Conservation (phyloP, 1,140 invertebrate species). For the Aphelenchoides fujianensis region DNA sequence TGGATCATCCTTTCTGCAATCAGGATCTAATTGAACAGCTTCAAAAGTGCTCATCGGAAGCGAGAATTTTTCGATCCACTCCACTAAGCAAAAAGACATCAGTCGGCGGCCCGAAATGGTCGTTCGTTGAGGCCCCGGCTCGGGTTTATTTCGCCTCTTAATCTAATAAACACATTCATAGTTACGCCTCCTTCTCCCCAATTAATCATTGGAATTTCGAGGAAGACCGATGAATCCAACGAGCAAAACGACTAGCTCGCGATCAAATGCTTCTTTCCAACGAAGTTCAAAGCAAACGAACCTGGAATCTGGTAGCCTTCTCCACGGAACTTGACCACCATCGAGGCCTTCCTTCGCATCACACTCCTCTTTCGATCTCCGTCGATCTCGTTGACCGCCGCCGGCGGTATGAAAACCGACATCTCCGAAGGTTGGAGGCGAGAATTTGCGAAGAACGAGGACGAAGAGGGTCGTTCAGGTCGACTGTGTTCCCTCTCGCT, state of each 20-base stretch:
- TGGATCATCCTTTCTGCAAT: conserved; percentile 20
- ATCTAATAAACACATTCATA: too few relatives aligned
- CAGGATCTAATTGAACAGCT: neutral
- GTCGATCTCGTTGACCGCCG: neutral
- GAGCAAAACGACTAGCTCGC: too few relatives aligned
- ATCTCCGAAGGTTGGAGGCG: neutral
- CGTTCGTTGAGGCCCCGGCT: too few relatives aligned
- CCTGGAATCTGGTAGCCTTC: conserved; percentile 6
- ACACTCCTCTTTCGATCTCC: conserved; percentile 10
- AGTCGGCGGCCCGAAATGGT: too few relatives aligned
- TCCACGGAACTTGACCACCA: conserved; percentile 14
- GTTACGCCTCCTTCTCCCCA: neutral
- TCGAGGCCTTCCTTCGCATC: neutral
- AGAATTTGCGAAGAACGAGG: neutral
- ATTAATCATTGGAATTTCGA: too few relatives aligned
- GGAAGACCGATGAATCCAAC: too few relatives aligned
- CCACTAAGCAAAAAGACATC: too few relatives aligned
- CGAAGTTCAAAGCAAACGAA: neutral
- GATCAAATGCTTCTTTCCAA: neutral
- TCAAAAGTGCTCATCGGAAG: too few relatives aligned
- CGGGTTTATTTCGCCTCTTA: too few relatives aligned
- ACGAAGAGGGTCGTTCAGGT: too few relatives aligned
- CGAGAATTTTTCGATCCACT: too few relatives aligned
- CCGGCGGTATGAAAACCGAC: conserved; percentile 14
- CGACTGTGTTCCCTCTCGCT: too few relatives aligned